Evolutionary conservation across 2,113 vertebrate species (phyloP).

Genomic region (Pelusios castaneus): DNA sequence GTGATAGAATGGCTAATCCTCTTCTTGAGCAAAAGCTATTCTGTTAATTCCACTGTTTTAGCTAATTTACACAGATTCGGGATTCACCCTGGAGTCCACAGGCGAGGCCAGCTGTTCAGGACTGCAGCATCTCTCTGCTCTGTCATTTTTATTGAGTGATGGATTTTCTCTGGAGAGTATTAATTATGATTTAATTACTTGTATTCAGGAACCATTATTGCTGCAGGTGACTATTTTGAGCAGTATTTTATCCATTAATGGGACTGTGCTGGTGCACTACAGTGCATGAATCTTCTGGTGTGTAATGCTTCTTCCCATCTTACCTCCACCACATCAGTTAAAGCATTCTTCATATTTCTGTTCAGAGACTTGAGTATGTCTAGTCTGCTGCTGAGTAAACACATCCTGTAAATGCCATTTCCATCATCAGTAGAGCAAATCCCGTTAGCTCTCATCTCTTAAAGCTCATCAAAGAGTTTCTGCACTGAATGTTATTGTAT

Average conservation of each 20-base stretch:
- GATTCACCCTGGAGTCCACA: conserved; percentile 34
- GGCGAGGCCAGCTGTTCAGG: conserved; percentile 45
- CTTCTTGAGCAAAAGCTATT: conserved; percentile 21
- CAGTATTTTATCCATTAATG: conserved; percentile 30
- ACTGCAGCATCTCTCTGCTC: background rate
- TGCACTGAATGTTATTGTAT: background rate
- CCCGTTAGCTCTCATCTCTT: background rate
- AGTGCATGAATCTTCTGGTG: too few species aligned
- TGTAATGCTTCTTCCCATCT: background rate
- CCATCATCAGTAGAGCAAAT: background rate
- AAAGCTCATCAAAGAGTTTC: background rate
- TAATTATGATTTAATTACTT: conserved; percentile 51
- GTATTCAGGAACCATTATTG: conserved; percentile 39
- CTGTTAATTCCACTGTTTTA: background rate
- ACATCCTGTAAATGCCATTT: background rate
- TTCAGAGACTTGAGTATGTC: background rate
- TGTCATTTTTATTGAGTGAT: conserved; percentile 60
- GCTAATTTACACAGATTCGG: conserved; percentile 16
- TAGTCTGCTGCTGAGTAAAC: background rate
- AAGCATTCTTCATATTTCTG: rapidly evolving
- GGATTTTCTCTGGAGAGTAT: conserved; percentile 52
- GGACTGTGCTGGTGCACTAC: background rate
- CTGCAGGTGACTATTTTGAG: background rate
- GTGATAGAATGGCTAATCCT: conserved; percentile 36
- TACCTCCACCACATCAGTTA: background rate